A percentile compares a stretch with the other conserved stretches of the same genome.
These are phyloP conservation scores for Suillia variegata DNA, from an alignment of 2,888 invertebrate genomes.

Conservation along the genomic window DNA sequence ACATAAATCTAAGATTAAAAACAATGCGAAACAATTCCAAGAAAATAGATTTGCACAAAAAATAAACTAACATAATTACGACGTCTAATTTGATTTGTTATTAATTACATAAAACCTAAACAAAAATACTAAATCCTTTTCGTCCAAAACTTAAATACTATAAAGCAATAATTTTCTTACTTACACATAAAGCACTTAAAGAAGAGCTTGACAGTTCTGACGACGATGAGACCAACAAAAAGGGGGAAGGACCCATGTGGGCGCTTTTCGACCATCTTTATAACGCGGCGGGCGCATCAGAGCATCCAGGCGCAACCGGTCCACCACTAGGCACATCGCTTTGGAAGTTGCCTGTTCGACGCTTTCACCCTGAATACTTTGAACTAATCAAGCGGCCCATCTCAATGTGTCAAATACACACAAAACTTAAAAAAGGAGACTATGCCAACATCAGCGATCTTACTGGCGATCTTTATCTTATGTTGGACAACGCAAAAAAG, in stretches of 20 bases:
- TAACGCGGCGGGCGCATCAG: conserved; percentile 66
- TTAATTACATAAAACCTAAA: too few species aligned
- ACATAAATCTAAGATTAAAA: too few species aligned
- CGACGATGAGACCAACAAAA: conserved; percentile 66
- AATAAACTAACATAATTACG: too few species aligned
- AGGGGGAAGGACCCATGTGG: conserved; percentile 83
- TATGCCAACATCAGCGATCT: conserved; percentile 88
- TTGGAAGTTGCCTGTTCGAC: conserved; percentile 87
- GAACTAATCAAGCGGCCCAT: conserved; percentile 95
- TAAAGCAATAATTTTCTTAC: too few species aligned
- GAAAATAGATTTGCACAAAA: too few species aligned
- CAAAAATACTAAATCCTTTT: too few species aligned
- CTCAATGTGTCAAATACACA: conserved; percentile 88
- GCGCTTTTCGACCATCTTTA: conserved; percentile 85
- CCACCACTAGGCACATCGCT: conserved; percentile 88
- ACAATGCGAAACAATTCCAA: too few species aligned
- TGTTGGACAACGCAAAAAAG: conserved; percentile 95
- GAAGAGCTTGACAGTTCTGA: conserved; percentile 69
- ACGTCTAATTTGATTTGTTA: too few species aligned
- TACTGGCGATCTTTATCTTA: conserved; percentile 91
- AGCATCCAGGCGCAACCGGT: conserved; percentile 66
- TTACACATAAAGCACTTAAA: conserved; percentile 64
- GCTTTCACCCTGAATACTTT: conserved; percentile 96
- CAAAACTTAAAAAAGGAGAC: conserved; percentile 79
- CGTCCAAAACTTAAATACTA: too few species aligned